Conservation (phyloP, 1,140 invertebrate species). For the Calephelis virginiensis region DNA sequence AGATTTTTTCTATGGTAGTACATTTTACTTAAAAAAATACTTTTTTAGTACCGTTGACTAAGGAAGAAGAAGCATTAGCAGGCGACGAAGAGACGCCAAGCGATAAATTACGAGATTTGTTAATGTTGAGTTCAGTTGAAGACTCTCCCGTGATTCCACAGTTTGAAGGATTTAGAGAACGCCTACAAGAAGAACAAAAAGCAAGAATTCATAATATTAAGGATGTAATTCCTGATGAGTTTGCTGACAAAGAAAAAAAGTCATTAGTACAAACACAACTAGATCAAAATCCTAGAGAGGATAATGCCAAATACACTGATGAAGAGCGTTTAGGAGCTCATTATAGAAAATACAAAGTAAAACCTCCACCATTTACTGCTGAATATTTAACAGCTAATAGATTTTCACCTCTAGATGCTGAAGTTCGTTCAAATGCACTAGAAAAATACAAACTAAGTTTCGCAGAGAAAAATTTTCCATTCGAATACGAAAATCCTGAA, state of each 20-base stretch:
- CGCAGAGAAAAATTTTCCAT: slow-evolving; percentile 64
- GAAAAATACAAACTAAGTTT: slow-evolving; percentile 72
- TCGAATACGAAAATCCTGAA: slow-evolving; percentile 72
- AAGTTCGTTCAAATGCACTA: slow-evolving; percentile 62
- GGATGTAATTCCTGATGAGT: slow-evolving; percentile 32
- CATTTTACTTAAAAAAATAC: background rate
- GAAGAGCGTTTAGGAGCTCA: slow-evolving; percentile 64
- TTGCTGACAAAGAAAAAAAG: slow-evolving; percentile 65
- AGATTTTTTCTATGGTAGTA: background rate
- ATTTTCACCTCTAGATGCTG: slow-evolving; percentile 61
- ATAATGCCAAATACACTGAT: slow-evolving; percentile 45
- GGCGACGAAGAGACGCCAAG: slow-evolving; percentile 47
- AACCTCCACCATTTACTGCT: slow-evolving; percentile 55
- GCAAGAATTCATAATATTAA: slow-evolving; percentile 33
- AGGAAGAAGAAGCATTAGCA: slow-evolving; percentile 24
- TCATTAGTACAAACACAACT: slow-evolving; percentile 42
- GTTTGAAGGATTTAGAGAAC: slow-evolving; percentile 67
- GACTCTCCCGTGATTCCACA: slow-evolving; percentile 59
- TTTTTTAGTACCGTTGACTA: slow-evolving; percentile 22
- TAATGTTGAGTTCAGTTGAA: slow-evolving; percentile 51
- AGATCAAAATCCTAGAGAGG: slow-evolving; percentile 30
- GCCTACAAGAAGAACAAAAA: slow-evolving; percentile 54
- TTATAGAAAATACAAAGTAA: slow-evolving; percentile 60
- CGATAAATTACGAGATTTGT: slow-evolving; percentile 61
- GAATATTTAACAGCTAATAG: slow-evolving; percentile 63